Conservation (phyloP, 2,113 vertebrate species). For the Rhabdomys dilectus region DNA sequence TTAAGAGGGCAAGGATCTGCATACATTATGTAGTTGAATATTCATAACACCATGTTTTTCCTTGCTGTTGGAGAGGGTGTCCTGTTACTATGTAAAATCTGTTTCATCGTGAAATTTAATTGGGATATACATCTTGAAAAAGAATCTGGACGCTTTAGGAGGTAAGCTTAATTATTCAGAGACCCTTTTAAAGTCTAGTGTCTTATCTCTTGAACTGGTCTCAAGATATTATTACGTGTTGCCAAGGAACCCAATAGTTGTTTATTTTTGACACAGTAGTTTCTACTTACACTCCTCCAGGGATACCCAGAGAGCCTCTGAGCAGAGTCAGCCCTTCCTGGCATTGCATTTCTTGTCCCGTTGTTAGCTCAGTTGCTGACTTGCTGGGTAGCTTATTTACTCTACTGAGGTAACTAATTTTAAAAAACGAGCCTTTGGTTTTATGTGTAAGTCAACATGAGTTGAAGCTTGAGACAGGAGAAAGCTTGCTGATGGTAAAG, state of each 20-base stretch:
- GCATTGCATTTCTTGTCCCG: not conserved
- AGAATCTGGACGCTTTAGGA: not conserved
- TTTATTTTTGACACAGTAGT: not conserved
- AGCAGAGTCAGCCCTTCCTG: not conserved
- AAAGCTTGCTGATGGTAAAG: constrained; percentile 1
- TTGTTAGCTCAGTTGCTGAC: not conserved
- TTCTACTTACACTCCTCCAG: not conserved
- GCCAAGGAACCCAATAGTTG: not conserved
- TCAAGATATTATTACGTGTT: constrained; percentile 6
- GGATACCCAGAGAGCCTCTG: not conserved
- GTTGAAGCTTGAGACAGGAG: not conserved
- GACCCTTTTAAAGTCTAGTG: constrained; percentile 9
- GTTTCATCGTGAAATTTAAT: not conserved
- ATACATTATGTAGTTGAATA: not conserved
- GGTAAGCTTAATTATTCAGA: constrained; percentile 32
- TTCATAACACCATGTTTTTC: not conserved
- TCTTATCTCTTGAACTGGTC: not conserved
- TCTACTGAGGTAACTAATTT: not conserved
- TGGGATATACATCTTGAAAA: not conserved
- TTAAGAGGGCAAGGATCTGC: not conserved
- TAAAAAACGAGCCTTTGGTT: constrained; percentile 29
- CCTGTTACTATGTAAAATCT: constrained; percentile 23
- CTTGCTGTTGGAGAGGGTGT: not conserved
- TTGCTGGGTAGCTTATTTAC: not conserved
- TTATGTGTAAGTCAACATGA: constrained; percentile 3